These are phyloP conservation scores for Lacerta bilineata DNA, from an alignment of 2,797 vertebrate genomes.

Conservation along the genomic window DNA sequence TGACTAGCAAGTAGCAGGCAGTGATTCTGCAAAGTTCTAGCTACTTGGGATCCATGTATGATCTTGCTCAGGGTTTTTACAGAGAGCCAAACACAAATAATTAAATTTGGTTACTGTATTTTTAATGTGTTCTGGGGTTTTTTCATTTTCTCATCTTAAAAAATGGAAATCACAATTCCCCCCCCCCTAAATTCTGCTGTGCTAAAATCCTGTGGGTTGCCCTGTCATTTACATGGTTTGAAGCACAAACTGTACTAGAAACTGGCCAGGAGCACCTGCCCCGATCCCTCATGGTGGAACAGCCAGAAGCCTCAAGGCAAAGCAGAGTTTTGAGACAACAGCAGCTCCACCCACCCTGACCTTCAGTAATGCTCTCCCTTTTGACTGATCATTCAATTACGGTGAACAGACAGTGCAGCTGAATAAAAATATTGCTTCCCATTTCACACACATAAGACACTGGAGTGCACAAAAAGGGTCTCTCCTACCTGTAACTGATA, in stretches of 20 bases:
- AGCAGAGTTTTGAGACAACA: background rate
- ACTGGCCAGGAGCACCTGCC: background rate
- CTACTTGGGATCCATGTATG: background rate
- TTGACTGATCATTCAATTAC: background rate
- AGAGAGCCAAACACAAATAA: too few relatives aligned
- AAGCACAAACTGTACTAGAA: too few relatives aligned
- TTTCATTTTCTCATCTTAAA: too few relatives aligned
- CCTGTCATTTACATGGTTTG: too few relatives aligned
- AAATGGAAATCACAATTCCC: too few relatives aligned
- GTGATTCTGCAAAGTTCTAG: background rate
- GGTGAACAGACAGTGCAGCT: background rate
- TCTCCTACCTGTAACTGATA: slow-evolving; percentile 86
- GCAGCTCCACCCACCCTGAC: background rate
- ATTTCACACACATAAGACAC: too few relatives aligned
- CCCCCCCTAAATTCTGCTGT: too few relatives aligned
- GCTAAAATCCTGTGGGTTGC: too few relatives aligned
- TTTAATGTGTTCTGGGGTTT: too few relatives aligned
- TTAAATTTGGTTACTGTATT: too few relatives aligned
- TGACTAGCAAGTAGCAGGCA: background rate
- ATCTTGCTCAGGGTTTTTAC: too few relatives aligned
- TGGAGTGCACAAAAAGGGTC: background rate
- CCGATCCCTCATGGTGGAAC: background rate
- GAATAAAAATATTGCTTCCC: background rate
- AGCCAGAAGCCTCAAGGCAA: too few relatives aligned
- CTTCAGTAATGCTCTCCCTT: background rate